Conservation (phyloP, 2,113 vertebrate species). For the Epinephelus cyanopodus region DNA sequence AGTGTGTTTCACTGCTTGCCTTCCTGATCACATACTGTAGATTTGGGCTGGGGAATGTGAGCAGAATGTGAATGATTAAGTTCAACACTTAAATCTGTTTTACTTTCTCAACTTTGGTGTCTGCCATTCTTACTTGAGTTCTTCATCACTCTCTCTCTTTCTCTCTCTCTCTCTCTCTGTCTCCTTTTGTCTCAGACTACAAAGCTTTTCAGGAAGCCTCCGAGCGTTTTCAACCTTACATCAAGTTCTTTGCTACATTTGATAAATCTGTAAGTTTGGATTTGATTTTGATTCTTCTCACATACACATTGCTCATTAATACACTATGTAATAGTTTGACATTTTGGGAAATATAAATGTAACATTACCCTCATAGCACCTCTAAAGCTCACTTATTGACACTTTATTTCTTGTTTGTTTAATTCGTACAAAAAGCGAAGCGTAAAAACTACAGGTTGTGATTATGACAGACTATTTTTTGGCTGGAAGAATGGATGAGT, state of each 20-base stretch:
- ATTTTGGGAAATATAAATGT: no score
- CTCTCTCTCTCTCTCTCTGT: conserved; percentile 22
- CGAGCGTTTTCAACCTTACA: conserved; percentile 95
- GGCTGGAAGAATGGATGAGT: no score
- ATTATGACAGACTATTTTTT: no score
- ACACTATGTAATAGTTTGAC: not conserved
- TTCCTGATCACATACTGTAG: conserved; percentile 18
- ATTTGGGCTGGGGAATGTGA: conserved; percentile 5
- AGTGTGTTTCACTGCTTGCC: not conserved
- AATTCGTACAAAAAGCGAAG: no score
- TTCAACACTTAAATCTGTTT: not conserved
- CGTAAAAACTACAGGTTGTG: no score
- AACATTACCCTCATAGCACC: no score
- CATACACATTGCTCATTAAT: not conserved
- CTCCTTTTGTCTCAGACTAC: conserved; percentile 86
- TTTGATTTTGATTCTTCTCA: not conserved
- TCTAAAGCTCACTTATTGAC: no score
- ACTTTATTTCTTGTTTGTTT: no score
- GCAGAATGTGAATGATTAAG: conserved; percentile 18
- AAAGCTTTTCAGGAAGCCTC: conserved; percentile 95
- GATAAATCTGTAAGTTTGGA: conserved; percentile 92
- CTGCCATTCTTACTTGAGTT: not conserved
- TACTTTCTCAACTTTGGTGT: not conserved
- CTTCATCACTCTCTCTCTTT: conserved; percentile 11
- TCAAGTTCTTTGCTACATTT: conserved; percentile 98